Conservation (phyloP, 2,888 invertebrate genomes). For the Pharmacophagus antenor region DNA sequence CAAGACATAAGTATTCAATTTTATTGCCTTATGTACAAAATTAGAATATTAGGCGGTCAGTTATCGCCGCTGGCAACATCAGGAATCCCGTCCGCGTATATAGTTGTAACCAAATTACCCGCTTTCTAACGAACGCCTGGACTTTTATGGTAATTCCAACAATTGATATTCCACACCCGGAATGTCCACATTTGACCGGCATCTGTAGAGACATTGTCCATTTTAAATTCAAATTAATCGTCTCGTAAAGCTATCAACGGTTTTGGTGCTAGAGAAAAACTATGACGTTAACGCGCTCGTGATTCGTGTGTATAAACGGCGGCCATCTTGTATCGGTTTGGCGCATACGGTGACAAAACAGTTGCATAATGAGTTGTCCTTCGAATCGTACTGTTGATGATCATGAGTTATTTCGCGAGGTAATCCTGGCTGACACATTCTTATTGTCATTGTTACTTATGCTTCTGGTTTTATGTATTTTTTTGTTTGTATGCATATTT, state of each 20-base stretch:
- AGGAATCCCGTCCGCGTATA: slow-evolving; percentile 64
- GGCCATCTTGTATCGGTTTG: slow-evolving; percentile 65
- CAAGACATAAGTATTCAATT: slow-evolving; percentile 61
- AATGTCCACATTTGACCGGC: slow-evolving; percentile 78
- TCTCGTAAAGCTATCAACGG: slow-evolving; percentile 78
- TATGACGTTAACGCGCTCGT: slow-evolving; percentile 65
- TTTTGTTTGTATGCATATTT: too few species aligned
- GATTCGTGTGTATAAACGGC: slow-evolving; percentile 67
- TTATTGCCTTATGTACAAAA: slow-evolving; percentile 61
- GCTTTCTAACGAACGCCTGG: slow-evolving; percentile 80
- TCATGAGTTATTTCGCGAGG: slow-evolving; percentile 29
- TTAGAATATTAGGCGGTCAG: slow-evolving; percentile 56
- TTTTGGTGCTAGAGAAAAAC: slow-evolving; percentile 68
- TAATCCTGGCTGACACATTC: slow-evolving; percentile 23
- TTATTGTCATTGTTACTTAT: slow-evolving; percentile 5
- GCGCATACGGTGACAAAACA: slow-evolving; percentile 48
- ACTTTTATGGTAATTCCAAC: slow-evolving; percentile 75
- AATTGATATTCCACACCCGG: slow-evolving; percentile 73
- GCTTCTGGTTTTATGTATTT: slow-evolving; percentile 1
- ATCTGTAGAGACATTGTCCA: slow-evolving; percentile 70
- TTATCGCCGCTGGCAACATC: slow-evolving; percentile 62
- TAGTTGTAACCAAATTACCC: slow-evolving; percentile 77
- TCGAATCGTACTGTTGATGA: slow-evolving; percentile 23
- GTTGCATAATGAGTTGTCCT: slow-evolving; percentile 30
- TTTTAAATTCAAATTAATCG: slow-evolving; percentile 78